Evolutionary conservation across 2,797 vertebrate species (phyloP), one percentile per base, ranked within the genome.

Genomic region (Sebastes alutus): DNA sequence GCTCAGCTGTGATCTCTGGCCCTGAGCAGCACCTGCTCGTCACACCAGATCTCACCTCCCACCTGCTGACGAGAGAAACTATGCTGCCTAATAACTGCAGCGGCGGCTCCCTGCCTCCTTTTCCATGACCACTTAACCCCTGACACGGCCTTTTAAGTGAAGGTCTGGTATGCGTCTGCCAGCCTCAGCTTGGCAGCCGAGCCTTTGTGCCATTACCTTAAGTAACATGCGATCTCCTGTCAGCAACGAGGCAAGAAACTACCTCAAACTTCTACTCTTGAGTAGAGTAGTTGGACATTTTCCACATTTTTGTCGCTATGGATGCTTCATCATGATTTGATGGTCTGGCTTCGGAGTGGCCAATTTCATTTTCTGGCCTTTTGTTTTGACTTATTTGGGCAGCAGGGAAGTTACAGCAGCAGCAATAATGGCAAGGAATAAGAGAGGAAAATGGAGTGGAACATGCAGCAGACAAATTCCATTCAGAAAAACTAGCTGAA

Each of bases 41-140:
- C 92, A 90, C 91, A 84, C 88, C 85, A 91, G 72, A 81, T 92
- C 90, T 91, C 92, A 93, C 88, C 90, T 91, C 89, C 84, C 89
- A 94, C 91, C 92, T 94, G 93, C 90, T 93, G 93, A 93, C 84
- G 88, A 93, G 88, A 91, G 88, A 84, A 90, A 86, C 91, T 94
- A 90, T 91, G 89, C 92, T 81, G 82, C 83, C 82, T 88, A 91
- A 93, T 93, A 93, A 92, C 90, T 93, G 91, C 77, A 90, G 85
- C 81, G 23, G 87, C 80, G 5, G 91, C 88, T 93, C 89, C 78
- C 82, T 76, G 85, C 89, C 88, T 85, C 52, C 87, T 91, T 94
- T 92, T 94, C 91, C 88, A 89, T 92, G 83, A 93, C 90, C 91
- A 94, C 93, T 94, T 94, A 94, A 95, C 94, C 93, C 89, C 89